Conservation (phyloP, 2,113 vertebrate species). For the Xenus cinereus region DNA sequence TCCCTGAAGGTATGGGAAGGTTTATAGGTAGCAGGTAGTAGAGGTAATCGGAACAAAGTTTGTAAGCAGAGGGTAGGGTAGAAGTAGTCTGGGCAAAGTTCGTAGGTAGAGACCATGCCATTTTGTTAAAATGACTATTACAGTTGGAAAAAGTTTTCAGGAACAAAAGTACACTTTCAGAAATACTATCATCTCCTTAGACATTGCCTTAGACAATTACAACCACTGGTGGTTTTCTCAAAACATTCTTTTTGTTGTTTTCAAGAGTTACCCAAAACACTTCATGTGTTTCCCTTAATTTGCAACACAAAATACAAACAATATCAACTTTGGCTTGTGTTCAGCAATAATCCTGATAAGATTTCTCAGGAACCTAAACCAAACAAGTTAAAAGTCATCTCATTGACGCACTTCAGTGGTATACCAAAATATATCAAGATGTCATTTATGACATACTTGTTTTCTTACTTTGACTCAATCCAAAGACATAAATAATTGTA, state of each 20-base stretch:
- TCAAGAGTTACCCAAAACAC: background rate
- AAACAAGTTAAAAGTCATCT: conserved; percentile 9
- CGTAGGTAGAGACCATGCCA: background rate
- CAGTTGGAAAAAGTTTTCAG: background rate
- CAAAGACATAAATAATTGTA: conserved; percentile 38
- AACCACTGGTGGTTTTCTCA: background rate
- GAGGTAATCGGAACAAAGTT: background rate
- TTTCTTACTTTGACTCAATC: conserved; percentile 25
- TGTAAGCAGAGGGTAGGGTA: background rate
- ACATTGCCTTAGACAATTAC: background rate
- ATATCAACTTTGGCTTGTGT: background rate
- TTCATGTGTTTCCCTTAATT: background rate
- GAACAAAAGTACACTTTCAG: background rate
- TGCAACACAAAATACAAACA: background rate
- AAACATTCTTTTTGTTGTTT: background rate
- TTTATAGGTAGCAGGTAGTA: background rate
- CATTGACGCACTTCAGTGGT: conserved; percentile 22
- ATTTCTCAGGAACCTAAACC: background rate
- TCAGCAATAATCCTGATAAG: conserved; percentile 10
- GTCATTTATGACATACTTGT: conserved; percentile 28
- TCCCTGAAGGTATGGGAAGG: background rate
- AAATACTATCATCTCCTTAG: background rate
- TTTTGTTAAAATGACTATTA: background rate
- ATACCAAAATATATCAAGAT: conserved; percentile 19
- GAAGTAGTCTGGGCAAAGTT: background rate